Evolutionary conservation across 2,113 vertebrate genomes (phyloP), one percentile per base, ranked within the genome.

Genomic region (Anas platyrhynchos): DNA sequence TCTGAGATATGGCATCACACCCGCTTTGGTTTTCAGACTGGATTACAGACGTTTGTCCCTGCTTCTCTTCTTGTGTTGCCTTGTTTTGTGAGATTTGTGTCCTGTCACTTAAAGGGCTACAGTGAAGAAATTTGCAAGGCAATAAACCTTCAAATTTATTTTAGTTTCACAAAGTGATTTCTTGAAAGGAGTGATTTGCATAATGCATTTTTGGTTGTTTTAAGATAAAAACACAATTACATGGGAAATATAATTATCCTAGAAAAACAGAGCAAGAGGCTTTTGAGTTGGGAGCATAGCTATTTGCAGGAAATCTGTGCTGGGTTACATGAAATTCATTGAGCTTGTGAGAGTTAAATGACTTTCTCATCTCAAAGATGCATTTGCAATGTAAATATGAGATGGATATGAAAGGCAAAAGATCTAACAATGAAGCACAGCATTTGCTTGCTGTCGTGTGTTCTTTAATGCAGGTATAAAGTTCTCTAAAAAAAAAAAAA

Each of bases 181-280:
- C 71, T 96, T 97, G 84, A 94, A 94, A 95, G 75, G 17, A 65
- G 48, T 76, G 73, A 91, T 96, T 97, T 97, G 71, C 86, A 94
- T 96, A 92, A 78, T 66, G 78, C 44, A 17, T 86, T 94, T 96
- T 95, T 96, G 92, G 93, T 94, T 92, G 86, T 92, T 96, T 96
- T 92, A 94, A 96, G 96, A 97, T 96, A 96, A 97, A 96, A 75
- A 2, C 79, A 78, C 77, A 93, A 89, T 73, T 91, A 89, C 91
- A 65, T 32, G 38, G 48, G 69, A 82, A 91, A 80, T 85, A 29
- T 4, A 84, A 72, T 79, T 91, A 89, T 93, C 65, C 55, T 55
- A 85, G 90, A 22, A 65, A 91, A 92, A 67, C 73, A 81, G 83
- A 93, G 56, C 62, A 81, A 89, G 82, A 69, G 11, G n/a, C 81